These are phyloP conservation scores for Lottia gigantea DNA, from an alignment of 2,888 invertebrate genomes.

Conservation along the genomic window DNA sequence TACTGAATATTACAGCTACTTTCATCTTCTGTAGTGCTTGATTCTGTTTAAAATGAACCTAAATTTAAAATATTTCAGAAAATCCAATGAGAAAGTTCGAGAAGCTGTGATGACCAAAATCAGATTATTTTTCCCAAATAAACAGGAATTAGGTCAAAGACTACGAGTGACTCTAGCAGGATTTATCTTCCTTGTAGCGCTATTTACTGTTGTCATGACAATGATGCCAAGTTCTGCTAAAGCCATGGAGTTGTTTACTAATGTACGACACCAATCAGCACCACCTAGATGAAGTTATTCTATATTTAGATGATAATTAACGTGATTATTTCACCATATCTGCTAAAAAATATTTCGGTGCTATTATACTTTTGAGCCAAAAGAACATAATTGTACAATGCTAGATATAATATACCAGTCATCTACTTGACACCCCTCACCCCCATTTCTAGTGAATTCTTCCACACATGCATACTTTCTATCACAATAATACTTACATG, in stretches of 20 bases:
- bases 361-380: no score
- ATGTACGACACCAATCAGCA: slow-evolving; percentile 14
- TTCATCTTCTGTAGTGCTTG: neutral
- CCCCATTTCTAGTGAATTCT: no score
- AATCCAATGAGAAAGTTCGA: slow-evolving; percentile 33
- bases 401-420: no score
- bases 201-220: slow-evolving; percentile 45
- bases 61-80: slow-evolving; percentile 32
- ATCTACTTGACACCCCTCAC: no score
- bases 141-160: slow-evolving; percentile 43
- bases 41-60: neutral
- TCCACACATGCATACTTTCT: no score
- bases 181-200: slow-evolving; percentile 48
- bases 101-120: slow-evolving; percentile 33
- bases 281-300: slow-evolving; percentile 17
- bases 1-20: no score
- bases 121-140: slow-evolving; percentile 40
- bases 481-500: no score
- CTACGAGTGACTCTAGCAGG: slow-evolving; percentile 49
- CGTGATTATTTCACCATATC: no score
- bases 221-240: slow-evolving; percentile 44
- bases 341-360: no score
- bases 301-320: no score
- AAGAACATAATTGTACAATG: no score
- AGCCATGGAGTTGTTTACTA: slow-evolving; percentile 21